phyloP scores from a whole-genome alignment of 2,113 vertebrate species.

The Pungitius pungitius region DNA sequence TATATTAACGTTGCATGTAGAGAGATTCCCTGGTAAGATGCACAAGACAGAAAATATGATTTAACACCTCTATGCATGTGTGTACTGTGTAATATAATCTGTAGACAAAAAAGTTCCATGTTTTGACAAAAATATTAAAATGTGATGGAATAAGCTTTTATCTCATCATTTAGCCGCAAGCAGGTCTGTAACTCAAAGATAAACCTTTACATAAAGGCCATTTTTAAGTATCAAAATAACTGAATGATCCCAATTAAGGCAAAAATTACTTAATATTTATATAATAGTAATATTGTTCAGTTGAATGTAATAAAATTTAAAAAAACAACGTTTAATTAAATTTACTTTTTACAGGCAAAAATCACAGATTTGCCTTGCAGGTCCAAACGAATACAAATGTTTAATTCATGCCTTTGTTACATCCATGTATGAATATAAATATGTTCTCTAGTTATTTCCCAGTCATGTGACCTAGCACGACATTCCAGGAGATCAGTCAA shows the following conservation, averaged over 20 bases:
- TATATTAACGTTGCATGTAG: neutral
- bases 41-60: neutral
- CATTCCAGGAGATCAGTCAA: neutral
- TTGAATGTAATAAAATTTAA: neutral
- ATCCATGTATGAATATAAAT: neutral
- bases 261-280: neutral
- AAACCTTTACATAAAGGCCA: neutral
- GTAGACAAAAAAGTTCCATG: neutral
- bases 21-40: neutral
- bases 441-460: neutral
- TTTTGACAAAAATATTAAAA: neutral
- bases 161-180: neutral
- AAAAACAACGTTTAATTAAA: neutral
- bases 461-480: too few relatives aligned
- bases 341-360: too few relatives aligned
- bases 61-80: neutral
- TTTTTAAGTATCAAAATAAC: neutral
- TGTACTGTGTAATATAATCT: neutral
- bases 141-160: neutral
- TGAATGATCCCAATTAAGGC: neutral
- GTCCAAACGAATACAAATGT: neutral
- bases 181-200: neutral
- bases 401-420: neutral
- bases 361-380: too few relatives aligned
- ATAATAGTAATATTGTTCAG: neutral